Evolutionary conservation across 1,140 invertebrate species (phyloP), one percentile per base, ranked within the genome.

Genomic region (Tribolium castaneum): DNA sequence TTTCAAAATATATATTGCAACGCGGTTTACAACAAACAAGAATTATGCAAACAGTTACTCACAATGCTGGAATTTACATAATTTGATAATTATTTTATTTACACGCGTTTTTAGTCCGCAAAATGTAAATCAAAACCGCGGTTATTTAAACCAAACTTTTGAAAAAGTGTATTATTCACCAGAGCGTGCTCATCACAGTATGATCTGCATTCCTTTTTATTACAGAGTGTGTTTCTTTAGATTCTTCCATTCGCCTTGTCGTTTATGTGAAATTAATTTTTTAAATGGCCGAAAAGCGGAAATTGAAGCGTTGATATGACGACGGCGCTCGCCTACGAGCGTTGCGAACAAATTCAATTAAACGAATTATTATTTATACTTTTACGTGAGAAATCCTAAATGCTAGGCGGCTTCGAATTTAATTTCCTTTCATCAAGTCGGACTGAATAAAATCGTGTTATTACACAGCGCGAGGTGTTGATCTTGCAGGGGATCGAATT

Each of bases 321-420:
- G 30, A 35, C 59, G 59, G 19, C 34, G 54, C 52, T 16, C n/a
- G 14, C 12, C 12, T 16, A 12, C 16, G 19, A 59, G 9, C 30
- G 59, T 35, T 6, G 59, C 59, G n/a, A 30, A 35, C n/a, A 66
- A 66, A 66, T 66, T 66, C 59, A 66, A 66, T 66, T 66, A 66
- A 35, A 14, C 59, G 59, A 66, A 66, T 66, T 66, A 66, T 66
- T 66, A 66, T 66, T 66, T 66, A 66, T 66, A 66, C 34, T 66
- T 66, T 66, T 66, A 34, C 59, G 59, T 66, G 59, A 66, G 59
- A 66, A 66, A 35, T 66, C 59, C 30, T 35, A 35, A 66, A 66
- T 12, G 59, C 22, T 22, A 22, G 16, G 19, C 59, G 25, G n/a
- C 30, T 66, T 14, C 25, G 9, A 59, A 66, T 66, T 66, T 66